Percentiles rank a stretch among this genome's conserved stretches.
Evolutionary conservation across 2,888 invertebrate species (phyloP).

Genomic region (Andrena chrysosceles): DNA sequence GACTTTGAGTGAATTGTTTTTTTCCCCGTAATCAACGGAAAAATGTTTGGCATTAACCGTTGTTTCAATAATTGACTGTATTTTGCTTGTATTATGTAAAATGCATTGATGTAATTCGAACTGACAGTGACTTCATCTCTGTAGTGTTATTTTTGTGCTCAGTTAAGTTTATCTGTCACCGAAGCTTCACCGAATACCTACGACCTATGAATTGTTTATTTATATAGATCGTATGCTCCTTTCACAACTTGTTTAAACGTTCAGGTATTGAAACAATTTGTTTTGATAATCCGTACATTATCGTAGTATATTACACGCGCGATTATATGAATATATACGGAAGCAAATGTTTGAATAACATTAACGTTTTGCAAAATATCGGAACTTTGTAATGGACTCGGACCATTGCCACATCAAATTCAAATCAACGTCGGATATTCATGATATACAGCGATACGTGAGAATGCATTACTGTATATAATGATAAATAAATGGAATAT

Average conservation of each 20-base stretch:
- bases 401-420: background rate
- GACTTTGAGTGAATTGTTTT: constrained; percentile 18
- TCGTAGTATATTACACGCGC: background rate
- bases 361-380: background rate
- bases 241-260: background rate
- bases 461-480: constrained; percentile 21
- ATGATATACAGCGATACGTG: background rate
- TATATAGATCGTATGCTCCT: background rate
- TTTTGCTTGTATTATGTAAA: constrained; percentile 1
- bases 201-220: background rate
- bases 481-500: constrained; percentile 19
- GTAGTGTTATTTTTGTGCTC: constrained; percentile 34
- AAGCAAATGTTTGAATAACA: constrained; percentile 1
- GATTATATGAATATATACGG: background rate
- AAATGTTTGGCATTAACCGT: background rate
- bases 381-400: background rate
- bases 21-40: background rate
- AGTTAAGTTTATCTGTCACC: constrained; percentile 12
- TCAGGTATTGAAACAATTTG: background rate
- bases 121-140: constrained; percentile 32
- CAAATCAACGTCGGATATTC: background rate
- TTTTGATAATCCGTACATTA: background rate
- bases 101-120: background rate
- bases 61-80: background rate
- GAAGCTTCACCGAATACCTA: background rate